Evolutionary conservation across 1,140 invertebrate genomes (phyloP).

Genomic region (Drosophila orena): DNA sequence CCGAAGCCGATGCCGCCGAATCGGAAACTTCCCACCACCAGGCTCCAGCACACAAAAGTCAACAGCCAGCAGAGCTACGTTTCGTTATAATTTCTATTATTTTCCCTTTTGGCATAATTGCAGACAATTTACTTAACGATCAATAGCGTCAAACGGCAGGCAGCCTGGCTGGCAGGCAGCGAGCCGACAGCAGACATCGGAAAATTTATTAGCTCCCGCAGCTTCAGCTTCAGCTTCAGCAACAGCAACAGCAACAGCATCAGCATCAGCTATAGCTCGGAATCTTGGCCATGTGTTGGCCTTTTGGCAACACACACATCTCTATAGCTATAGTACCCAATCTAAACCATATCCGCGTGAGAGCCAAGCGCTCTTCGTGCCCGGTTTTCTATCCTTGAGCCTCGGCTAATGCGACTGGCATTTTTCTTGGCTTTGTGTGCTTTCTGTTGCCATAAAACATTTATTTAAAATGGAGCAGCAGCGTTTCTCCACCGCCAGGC

Average conservation of each 20-base stretch:
- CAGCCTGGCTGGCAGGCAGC: slow-evolving; percentile 48
- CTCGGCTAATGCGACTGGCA: slow-evolving; percentile 66
- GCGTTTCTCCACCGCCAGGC: slow-evolving; percentile 30
- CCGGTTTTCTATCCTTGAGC: slow-evolving; percentile 70
- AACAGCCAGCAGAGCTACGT: slow-evolving; percentile 68
- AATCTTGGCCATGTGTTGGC: slow-evolving; percentile 65
- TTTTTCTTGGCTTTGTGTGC: slow-evolving; percentile 55
- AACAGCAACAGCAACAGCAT: slow-evolving; percentile 28
- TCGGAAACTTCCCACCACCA: slow-evolving; percentile 69
- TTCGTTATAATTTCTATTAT: slow-evolving; percentile 84
- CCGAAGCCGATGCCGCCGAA: slow-evolving; percentile 1
- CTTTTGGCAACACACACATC: slow-evolving; percentile 47
- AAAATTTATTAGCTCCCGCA: slow-evolving; percentile 83
- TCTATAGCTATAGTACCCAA: background rate
- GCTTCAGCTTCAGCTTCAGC: slow-evolving; percentile 59
- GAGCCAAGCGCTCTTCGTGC: slow-evolving; percentile 64
- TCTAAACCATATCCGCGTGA: slow-evolving; percentile 63
- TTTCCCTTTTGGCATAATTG: slow-evolving; percentile 84
- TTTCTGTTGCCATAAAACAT: slow-evolving; percentile 71
- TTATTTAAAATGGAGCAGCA: slow-evolving; percentile 79
- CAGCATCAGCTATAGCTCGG: slow-evolving; percentile 9
- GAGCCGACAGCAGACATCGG: slow-evolving; percentile 43
- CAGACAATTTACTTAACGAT: slow-evolving; percentile 84
- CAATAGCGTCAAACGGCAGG: slow-evolving; percentile 76
- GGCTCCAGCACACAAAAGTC: slow-evolving; percentile 57